Percentiles rank a stretch among this genome's conserved stretches.
phyloP scores from a whole-genome alignment of 2,888 invertebrate species.

The Brenthis hecate region DNA sequence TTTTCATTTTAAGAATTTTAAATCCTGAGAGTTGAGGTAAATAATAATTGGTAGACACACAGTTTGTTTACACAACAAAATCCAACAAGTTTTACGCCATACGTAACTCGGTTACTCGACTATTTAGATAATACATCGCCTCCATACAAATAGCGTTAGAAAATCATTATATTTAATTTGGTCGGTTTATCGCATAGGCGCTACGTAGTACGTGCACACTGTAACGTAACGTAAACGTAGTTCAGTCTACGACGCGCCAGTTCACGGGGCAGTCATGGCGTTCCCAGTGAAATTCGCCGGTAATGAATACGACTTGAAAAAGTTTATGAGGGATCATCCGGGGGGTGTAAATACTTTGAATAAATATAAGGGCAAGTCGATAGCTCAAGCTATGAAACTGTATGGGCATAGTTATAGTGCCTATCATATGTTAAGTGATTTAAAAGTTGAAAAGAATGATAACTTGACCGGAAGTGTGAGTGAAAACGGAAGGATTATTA shows the following conservation, averaged over 20 bases:
- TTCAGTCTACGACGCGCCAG: conserved; percentile 42
- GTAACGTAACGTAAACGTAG: conserved; percentile 28
- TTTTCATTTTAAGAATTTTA: too few species aligned
- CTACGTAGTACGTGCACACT: too few species aligned
- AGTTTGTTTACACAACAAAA: too few species aligned
- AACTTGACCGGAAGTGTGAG: conserved; percentile 68
- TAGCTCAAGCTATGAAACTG: conserved; percentile 78
- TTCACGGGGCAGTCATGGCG: conserved; percentile 46
- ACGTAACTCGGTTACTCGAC: too few species aligned
- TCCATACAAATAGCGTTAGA: too few species aligned
- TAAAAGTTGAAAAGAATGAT: conserved; percentile 72
- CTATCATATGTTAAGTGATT: conserved; percentile 85
- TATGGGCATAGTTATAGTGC: conserved; percentile 85
- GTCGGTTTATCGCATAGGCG: too few species aligned
- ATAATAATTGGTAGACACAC: too few species aligned
- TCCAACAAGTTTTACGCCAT: too few species aligned
- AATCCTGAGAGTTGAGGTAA: too few species aligned
- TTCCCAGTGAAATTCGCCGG: conserved; percentile 70
- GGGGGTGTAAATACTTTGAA: conserved; percentile 86
- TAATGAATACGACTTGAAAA: conserved; percentile 84
- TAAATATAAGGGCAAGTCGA: conserved; percentile 78
- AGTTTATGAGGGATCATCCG: conserved; percentile 87
- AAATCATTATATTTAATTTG: too few species aligned
- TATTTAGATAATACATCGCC: too few species aligned
- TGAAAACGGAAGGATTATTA: conserved; percentile 67